Base-by-base conservation (phyloP, 2,888 invertebrate species). In the Philopedon plagiatum region DNA sequence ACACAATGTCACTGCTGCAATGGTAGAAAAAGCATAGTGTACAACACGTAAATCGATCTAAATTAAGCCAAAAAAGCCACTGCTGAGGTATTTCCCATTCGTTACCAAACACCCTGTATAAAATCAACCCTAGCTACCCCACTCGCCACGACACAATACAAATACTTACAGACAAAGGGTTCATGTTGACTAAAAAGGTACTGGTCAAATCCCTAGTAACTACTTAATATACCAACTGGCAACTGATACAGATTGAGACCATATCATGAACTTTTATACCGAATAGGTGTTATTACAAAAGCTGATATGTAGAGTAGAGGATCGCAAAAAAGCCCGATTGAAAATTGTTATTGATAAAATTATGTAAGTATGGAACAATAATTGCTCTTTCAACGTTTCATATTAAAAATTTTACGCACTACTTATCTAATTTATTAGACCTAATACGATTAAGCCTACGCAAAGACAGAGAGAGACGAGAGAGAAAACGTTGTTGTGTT, bases 341-440 rank as follows among this genome's bases (percentile, higher is more conserved):
- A 63, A 49, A 19, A 49, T 13, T 49, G 13, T 62, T 29, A 37
- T 54, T 37, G 34, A 23, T 46, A 23, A 21, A 54, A 34, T 64
- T 64, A 54, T 51, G 39, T 54, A 64, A 64, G 13, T 64, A 9
- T 63, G 51, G 18, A 34, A 21, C 11, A 39, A 51, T 37, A 51
- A 51, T 63, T 63, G 37, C 56, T 54, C 19, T 64, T 54, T 64
- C 18, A 34, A 39, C 23, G 15, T 51, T 64, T 18, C 37, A 64
- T 29, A 51, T 37, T 64, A 64, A 23, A 32, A 41, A 54, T 19
- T 64, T 64, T 54, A 64, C 64, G 64, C 41, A 64, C 64, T 64
- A 18, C n/a, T 54, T 37, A 34, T 29, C 37, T 49, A 63, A 64
- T 64, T n/a, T 54, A 54, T 64, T 56, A 29, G 41, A 64, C 41